Base-by-base conservation (phyloP, 1,140 invertebrate genomes). In the Chrysoperla carnea region DNA sequence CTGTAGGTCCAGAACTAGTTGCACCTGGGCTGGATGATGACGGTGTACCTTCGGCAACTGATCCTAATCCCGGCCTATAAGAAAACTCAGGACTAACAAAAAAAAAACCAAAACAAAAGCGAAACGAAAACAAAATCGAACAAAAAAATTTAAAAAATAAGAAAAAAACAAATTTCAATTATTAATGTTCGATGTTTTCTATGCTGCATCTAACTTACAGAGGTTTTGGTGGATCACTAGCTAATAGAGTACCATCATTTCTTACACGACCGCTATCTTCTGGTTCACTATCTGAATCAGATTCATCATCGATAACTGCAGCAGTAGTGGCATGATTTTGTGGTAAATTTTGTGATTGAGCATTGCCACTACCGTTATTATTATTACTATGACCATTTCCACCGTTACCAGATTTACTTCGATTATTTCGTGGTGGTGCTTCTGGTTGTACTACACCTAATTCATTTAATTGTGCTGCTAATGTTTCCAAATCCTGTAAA, bases 181-280 rank as follows among this genome's bases (percentile, higher is more conserved):
- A 36, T 36, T 6, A 11, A 15, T 13, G 15, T 35, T 11, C 33
- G 12, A 11, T 35, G 9, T 35, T 13, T 35, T 35, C 33, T 11
- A 9, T 35, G 2, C 17, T 5, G 5, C 5, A 5, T 23, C 5
- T 23, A 9, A 79, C 88, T 85, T 73, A 93, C 88, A 96, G 74
- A 51, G 93, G 91, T 61, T 94, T 88, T 5, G 91, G 89, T 15
- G 91, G 90, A 67, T 97, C 92, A 54, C 89, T 94, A 31, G 92
- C 92, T 6, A 95, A 69, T 27, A 96, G 66, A 1, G 92, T 96
- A 40, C 92, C 93, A 65, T 94, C 89, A 54, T 90, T 90, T 46
- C 84, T 70, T 27, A 67, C 70, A 44, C 73, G 61, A 43, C 75
- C 74, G 44, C 74, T 75, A 48, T 78, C 75, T 53, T 76, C 74